Percentiles rank a stretch among this genome's conserved stretches.
Conservation (phyloP, 2,797 vertebrate genomes). For the Ambastaia sidthimunki region DNA sequence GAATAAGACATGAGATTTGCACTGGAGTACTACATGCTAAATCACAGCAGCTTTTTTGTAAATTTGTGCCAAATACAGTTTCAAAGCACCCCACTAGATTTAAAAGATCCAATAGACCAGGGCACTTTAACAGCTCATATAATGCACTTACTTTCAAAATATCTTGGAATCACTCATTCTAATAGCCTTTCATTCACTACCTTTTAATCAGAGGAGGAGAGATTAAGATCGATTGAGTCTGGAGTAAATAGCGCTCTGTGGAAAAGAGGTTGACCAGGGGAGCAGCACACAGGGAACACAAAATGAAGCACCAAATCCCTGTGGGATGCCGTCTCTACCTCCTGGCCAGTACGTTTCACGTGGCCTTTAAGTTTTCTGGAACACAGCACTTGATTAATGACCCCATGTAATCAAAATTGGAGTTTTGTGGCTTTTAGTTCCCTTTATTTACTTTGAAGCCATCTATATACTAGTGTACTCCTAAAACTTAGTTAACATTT, state of each 20-base stretch:
- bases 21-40: neutral
- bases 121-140: conserved; percentile 21
- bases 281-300: conserved; percentile 4
- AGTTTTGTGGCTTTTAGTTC: neutral
- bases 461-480: neutral
- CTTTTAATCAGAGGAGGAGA: conserved; percentile 43
- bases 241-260: conserved; percentile 30
- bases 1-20: neutral
- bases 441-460: neutral
- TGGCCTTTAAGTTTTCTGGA: conserved; percentile 15
- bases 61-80: neutral
- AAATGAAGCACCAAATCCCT: conserved; percentile 34
- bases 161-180: conserved; percentile 36
- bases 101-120: conserved; percentile 12
- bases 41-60: neutral
- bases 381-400: conserved; percentile 28
- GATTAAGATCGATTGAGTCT: conserved; percentile 48
- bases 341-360: neutral
- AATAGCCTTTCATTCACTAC: conserved; percentile 33
- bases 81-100: neutral
- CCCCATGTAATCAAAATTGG: neutral
- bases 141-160: conserved; percentile 26
- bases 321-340: conserved; percentile 23
- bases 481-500: neutral
- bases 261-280: conserved; percentile 26